Evolutionary conservation across 2,113 vertebrate species (phyloP), one percentile per base, ranked within the genome.

Genomic region (Cyprinodon variegatus): DNA sequence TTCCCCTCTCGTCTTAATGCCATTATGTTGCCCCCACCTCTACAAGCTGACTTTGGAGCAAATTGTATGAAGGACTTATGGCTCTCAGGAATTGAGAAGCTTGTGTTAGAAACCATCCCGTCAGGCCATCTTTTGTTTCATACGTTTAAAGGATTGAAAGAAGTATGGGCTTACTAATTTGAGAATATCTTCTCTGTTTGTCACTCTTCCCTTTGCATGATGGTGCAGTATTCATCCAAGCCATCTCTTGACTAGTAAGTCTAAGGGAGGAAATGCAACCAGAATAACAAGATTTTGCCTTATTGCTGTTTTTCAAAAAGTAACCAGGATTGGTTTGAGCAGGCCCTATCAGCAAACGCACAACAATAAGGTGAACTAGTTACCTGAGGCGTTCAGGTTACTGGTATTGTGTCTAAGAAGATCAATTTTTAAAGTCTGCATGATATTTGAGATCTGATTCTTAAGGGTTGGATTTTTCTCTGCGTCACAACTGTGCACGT

Each of bases 141-240:
- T 68, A 74, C 59, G 68, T 85, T 63, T 66, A 64, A 4, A 38
- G 29, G 63, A 76, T 85, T 80, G 69, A 82, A 82, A 85, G 82
- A 61, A 53, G 74, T 73, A 72, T 3, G 36, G 61, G 63, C 43
- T 39, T 36, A 60, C 78, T 84, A 77, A 88, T 71, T 61, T 22
- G 63, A 75, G 78, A 83, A 64, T 50, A 61, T 63, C 22, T 10
- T 73, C 68, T 83, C 85, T 65, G 61, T 91, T 90, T 87, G 88
- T 92, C 82, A 78, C 80, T 85, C 87, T 89, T 61, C 72, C 82
- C 84, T 86, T 87, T 89, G 61, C 77, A 88, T 81, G 76, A 69
- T 67, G 1, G 2, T 29, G 76, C 69, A 14, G 84, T 89, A 85
- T 87, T 90, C 65, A 76, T 75, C 59, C 72, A 64, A 68, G 71